These are phyloP conservation scores for Asteroscopus sphinx DNA, from an alignment of 2,888 invertebrate genomes.

Conservation along the genomic window DNA sequence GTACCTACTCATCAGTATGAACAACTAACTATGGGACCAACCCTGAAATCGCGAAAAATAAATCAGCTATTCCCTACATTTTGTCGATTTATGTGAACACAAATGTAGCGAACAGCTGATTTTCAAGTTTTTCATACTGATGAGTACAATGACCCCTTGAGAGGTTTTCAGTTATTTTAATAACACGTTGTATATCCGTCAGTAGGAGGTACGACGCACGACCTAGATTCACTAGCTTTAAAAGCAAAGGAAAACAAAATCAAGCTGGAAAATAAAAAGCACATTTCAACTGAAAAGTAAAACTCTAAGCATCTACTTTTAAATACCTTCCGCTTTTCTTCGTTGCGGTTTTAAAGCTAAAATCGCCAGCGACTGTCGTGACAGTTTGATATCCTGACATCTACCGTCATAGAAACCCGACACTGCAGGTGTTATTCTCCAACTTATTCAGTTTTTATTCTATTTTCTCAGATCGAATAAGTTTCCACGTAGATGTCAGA, in stretches of 20 bases:
- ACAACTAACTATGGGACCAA: too few species aligned
- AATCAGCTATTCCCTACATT: too few species aligned
- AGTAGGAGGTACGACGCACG: too few species aligned
- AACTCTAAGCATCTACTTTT: slow-evolving; percentile 7
- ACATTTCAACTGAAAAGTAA: background rate
- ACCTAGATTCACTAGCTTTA: too few species aligned
- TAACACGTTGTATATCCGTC: too few species aligned
- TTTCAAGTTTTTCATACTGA: too few species aligned
- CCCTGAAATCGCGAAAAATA: too few species aligned
- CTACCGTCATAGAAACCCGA: slow-evolving; percentile 30
- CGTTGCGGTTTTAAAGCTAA: slow-evolving; percentile 22
- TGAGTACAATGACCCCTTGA: too few species aligned
- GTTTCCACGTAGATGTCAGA: slow-evolving; percentile 27
- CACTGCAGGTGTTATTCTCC: slow-evolving; percentile 41
- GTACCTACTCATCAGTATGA: too few species aligned
- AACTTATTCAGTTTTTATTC: slow-evolving; percentile 39
- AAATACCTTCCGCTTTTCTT: slow-evolving; percentile 20
- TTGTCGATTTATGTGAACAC: too few species aligned
- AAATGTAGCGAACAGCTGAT: too few species aligned
- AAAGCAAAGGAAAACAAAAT: background rate
- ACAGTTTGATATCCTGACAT: slow-evolving; percentile 40
- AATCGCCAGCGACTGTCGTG: slow-evolving; percentile 29
- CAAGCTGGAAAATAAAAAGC: background rate
- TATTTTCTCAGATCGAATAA: slow-evolving; percentile 28
- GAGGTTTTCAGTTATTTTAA: too few species aligned